phyloP scores from a whole-genome alignment of 1,140 invertebrate genomes.

The Drosophila rufa region DNA sequence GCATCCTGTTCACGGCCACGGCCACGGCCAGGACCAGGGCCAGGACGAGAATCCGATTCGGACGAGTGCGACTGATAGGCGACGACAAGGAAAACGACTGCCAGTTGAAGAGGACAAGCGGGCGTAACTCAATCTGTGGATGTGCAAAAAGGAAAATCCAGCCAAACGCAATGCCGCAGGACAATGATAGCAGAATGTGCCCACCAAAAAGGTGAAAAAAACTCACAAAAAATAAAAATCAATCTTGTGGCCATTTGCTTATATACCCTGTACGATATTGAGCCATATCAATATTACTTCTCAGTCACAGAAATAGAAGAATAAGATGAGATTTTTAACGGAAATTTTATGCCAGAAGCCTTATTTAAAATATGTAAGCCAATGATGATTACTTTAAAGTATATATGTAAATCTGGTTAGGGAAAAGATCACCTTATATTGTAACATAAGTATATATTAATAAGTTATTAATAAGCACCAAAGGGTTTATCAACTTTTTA shows the following conservation, averaged over 20 bases:
- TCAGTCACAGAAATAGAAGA: background rate
- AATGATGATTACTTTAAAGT: background rate
- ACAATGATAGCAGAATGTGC: conserved; percentile 56
- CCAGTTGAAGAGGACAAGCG: conserved; percentile 51
- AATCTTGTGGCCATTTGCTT: conserved; percentile 38
- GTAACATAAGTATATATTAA: too few relatives aligned
- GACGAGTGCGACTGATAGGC: conserved; percentile 53
- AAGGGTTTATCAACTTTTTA: background rate
- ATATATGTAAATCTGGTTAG: background rate
- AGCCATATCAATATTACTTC: background rate
- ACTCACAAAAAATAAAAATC: conserved; percentile 30
- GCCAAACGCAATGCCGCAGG: conserved; percentile 50
- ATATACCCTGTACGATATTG: conserved; percentile 21
- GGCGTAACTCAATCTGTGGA: conserved; percentile 72
- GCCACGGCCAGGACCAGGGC: conserved; percentile 2
- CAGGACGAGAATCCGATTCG: conserved; percentile 34
- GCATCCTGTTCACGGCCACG: conserved; percentile 42
- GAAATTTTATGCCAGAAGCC: background rate
- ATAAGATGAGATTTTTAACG: background rate
- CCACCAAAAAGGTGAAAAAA: conserved; percentile 22
- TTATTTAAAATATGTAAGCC: background rate
- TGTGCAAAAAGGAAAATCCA: conserved; percentile 64
- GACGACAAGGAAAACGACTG: conserved; percentile 49
- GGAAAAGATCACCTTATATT: background rate
- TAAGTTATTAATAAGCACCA: background rate